Evolutionary conservation across 2,113 vertebrate species (phyloP).

Genomic region (Acanthochromis polyacanthus): DNA sequence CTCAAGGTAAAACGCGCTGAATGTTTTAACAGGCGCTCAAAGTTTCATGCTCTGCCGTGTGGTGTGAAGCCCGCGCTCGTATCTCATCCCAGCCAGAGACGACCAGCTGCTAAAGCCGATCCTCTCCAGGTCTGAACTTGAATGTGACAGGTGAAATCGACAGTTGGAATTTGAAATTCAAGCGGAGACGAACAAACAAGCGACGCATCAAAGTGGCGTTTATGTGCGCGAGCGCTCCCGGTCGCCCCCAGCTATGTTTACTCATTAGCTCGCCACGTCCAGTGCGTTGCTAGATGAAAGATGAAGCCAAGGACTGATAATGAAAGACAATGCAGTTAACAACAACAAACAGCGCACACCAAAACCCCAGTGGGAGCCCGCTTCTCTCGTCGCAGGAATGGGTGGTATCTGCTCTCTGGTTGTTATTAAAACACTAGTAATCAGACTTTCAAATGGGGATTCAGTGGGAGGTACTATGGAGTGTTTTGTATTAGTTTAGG

Average conservation of each 20-base stretch:
- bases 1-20: conserved; percentile 56
- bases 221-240: conserved; percentile 26
- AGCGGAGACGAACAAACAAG: conserved; percentile 48
- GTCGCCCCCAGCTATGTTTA: conserved; percentile 73
- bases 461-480: conserved; percentile 41
- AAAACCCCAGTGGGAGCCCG: conserved; percentile 62
- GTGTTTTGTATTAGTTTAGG: conserved; percentile 32
- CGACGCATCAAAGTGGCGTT: conserved; percentile 62
- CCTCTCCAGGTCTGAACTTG: conserved; percentile 37
- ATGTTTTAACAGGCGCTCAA: conserved; percentile 67
- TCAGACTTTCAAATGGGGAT: conserved; percentile 65
- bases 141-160: conserved; percentile 49
- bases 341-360: conserved; percentile 55
- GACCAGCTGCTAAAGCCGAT: conserved; percentile 27
- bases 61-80: conserved; percentile 38
- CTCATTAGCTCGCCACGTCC: conserved; percentile 71
- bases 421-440: conserved; percentile 76
- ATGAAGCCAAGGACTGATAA: conserved; percentile 71
- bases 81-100: conserved; percentile 50
- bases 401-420: conserved; percentile 59
- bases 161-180: conserved; percentile 27
- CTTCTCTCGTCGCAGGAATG: conserved; percentile 13
- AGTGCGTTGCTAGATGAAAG: conserved; percentile 67
- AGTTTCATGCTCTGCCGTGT: conserved; percentile 55
- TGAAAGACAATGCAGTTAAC: conserved; percentile 77